phyloP scores from a whole-genome alignment of 1,140 invertebrate species.

The Sarcophaga peregrina region DNA sequence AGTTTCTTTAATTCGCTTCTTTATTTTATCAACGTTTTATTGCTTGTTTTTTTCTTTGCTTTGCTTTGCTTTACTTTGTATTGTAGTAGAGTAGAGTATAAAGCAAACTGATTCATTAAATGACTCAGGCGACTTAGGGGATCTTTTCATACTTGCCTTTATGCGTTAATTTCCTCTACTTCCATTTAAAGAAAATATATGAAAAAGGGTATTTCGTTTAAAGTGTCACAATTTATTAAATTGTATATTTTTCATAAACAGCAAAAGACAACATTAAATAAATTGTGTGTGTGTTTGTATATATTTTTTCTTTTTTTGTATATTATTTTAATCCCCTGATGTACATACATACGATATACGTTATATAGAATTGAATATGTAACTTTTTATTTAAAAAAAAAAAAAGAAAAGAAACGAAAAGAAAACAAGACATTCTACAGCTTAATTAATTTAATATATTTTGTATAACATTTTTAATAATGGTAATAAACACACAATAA shows the following conservation, averaged over 20 bases:
- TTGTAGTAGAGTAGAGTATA: not conserved
- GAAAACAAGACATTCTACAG: not conserved
- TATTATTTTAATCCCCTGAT: not conserved
- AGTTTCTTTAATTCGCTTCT: not conserved
- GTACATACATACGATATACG: not conserved
- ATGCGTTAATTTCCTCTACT: not conserved
- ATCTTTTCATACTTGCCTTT: not conserved
- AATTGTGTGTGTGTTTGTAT: constrained; percentile 8
- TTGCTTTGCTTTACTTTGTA: too few species aligned
- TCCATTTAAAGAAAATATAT: not conserved
- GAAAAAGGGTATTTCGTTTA: not conserved
- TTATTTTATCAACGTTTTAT: not conserved
- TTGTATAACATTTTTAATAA: not conserved
- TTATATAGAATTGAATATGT: too few species aligned
- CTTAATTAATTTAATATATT: not conserved
- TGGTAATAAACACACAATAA: not conserved
- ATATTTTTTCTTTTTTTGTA: not conserved
- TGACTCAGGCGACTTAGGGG: not conserved
- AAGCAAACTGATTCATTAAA: not conserved
- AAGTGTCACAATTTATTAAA: not conserved
- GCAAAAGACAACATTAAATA: not conserved
- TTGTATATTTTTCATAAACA: not conserved
- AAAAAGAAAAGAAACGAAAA: too few species aligned
- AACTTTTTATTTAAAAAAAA: too few species aligned
- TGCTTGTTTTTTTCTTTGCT: too few species aligned